These are phyloP conservation scores for Agriotes lineatus DNA, from an alignment of 2,888 invertebrate species.

Conservation along the genomic window DNA sequence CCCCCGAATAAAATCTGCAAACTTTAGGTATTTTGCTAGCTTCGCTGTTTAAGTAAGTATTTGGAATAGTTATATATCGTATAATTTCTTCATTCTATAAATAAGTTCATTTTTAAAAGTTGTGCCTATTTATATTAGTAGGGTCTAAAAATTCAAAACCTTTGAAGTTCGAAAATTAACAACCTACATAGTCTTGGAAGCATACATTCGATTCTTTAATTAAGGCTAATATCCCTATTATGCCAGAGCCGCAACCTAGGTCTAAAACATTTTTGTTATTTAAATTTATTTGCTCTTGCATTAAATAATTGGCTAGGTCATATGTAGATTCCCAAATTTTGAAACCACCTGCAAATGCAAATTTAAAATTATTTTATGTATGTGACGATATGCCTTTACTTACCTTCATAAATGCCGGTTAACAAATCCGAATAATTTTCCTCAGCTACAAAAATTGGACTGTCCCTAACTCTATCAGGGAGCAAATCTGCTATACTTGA, in stretches of 20 bases:
- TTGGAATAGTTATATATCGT: constrained; percentile 83
- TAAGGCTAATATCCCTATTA: constrained; percentile 86
- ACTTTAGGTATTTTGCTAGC: constrained; percentile 59
- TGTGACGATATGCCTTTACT: too few species aligned
- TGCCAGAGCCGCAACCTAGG: constrained; percentile 92
- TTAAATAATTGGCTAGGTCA: constrained; percentile 80
- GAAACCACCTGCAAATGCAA: constrained; percentile 79
- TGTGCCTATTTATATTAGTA: too few species aligned
- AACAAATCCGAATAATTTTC: neutral
- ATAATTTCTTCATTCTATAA: constrained; percentile 87
- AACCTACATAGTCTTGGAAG: constrained; percentile 95
- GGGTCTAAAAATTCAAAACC: too few species aligned
- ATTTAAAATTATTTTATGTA: neutral
- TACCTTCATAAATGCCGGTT: neutral
- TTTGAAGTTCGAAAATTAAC: too few species aligned
- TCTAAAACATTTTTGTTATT: constrained; percentile 78
- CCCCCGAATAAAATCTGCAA: constrained; percentile 76
- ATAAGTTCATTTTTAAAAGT: too few species aligned
- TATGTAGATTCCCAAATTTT: constrained; percentile 97
- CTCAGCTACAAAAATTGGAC: neutral
- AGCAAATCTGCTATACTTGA: too few species aligned
- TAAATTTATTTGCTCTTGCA: constrained; percentile 63
- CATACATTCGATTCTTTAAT: constrained; percentile 77
- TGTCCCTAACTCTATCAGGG: too few species aligned
- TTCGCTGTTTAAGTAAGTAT: constrained; percentile 76